Percentiles rank a stretch among this genome's conserved stretches.
These are phyloP conservation scores for Corythaixoides concolor DNA, from an alignment of 2,113 vertebrate species.

Conservation along the genomic window DNA sequence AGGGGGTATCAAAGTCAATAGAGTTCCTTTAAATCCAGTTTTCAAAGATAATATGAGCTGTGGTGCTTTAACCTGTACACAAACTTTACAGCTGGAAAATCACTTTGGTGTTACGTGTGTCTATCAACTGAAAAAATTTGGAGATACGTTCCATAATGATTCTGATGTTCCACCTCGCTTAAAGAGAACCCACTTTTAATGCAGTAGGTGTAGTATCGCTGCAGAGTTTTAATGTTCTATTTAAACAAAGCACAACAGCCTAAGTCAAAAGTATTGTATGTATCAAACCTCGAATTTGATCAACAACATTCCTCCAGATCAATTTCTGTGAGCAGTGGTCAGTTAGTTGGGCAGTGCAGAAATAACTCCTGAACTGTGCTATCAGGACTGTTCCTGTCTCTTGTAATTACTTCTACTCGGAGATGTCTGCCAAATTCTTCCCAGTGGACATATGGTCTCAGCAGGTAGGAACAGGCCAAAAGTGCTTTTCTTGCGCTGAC, in stretches of 20 bases:
- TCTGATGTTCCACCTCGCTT: background rate
- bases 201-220: background rate
- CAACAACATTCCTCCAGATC: background rate
- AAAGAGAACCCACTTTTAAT: background rate
- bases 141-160: background rate
- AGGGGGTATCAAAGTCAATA: background rate
- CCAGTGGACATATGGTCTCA: slow-evolving; percentile 64
- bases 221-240: background rate
- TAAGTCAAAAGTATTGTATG: fast-evolving
- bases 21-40: background rate
- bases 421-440: slow-evolving; percentile 40
- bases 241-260: background rate
- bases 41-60: background rate
- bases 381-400: background rate
- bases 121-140: background rate
- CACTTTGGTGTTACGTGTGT: background rate
- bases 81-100: background rate
- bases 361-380: background rate
- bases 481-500: slow-evolving; percentile 42
- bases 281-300: fast-evolving
- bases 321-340: background rate
- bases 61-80: background rate
- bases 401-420: background rate
- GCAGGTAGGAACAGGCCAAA: slow-evolving; percentile 46
- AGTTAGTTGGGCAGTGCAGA: background rate